Evolutionary conservation across 2,113 vertebrate species (phyloP).

Genomic region (Shinisaurus crocodilurus): DNA sequence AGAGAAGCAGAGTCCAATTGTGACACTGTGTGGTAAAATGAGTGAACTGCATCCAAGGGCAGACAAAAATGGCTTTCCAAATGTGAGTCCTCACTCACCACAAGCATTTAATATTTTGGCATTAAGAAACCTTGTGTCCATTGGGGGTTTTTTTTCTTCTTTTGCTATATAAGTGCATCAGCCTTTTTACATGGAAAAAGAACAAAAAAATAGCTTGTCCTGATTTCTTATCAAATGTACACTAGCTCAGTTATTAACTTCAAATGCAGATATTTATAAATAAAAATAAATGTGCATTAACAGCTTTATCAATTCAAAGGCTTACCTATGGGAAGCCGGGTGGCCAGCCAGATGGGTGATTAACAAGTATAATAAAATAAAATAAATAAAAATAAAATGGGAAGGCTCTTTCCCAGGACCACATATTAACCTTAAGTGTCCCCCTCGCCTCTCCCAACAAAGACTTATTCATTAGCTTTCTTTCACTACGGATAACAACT

Average conservation of each 20-base stretch:
- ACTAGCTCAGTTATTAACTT: neutral
- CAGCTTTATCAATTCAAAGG: neutral
- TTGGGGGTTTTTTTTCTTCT: neutral
- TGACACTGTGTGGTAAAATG: slow-evolving; percentile 83
- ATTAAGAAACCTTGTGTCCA: neutral
- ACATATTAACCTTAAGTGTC: neutral
- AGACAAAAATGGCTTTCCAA: neutral
- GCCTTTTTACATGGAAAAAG: neutral
- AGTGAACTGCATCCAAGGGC: slow-evolving; percentile 61
- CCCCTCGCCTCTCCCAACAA: neutral
- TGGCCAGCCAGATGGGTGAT: too few relatives aligned
- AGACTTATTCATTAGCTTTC: neutral
- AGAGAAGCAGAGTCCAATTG: slow-evolving; percentile 72
- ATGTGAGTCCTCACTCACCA: neutral
- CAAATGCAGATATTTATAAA: neutral
- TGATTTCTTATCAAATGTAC: slow-evolving; percentile 5
- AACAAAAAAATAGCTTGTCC: neutral
- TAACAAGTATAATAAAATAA: too few relatives aligned
- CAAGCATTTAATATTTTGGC: neutral
- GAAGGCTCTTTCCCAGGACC: neutral
- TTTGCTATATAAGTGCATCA: slow-evolving; percentile 33
- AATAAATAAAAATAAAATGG: too few relatives aligned
- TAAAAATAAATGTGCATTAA: neutral
- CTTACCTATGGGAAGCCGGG: neutral
- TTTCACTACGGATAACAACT: neutral